Evolutionary conservation across 2,888 invertebrate genomes (phyloP).

Genomic region (Opisthograptis luteolata): DNA sequence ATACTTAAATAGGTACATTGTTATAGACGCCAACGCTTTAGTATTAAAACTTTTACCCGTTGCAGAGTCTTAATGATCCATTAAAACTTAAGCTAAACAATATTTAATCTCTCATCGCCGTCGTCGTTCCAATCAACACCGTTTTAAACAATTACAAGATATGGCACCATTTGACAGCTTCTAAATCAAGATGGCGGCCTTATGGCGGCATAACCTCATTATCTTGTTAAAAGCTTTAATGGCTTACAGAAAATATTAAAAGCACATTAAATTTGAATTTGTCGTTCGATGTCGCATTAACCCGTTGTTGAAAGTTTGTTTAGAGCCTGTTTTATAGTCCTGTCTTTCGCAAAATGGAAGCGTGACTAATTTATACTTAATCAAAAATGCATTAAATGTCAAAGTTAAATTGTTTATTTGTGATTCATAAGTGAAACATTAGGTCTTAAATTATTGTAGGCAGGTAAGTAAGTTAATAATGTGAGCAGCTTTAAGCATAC

Average conservation of each 20-base stretch:
- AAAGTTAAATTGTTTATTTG: too few relatives aligned
- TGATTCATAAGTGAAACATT: too few relatives aligned
- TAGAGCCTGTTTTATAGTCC: conserved; percentile 25
- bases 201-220: conserved; percentile 61
- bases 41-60: conserved; percentile 2
- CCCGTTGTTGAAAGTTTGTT: conserved; percentile 25
- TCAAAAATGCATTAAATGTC: too few relatives aligned
- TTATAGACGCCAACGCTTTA: background rate
- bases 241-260: conserved; percentile 65
- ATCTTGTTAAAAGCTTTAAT: conserved; percentile 37
- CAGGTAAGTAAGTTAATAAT: too few relatives aligned
- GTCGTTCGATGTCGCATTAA: conserved; percentile 55
- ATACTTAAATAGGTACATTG: too few relatives aligned
- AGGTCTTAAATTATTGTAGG: too few relatives aligned
- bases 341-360: conserved; percentile 9
- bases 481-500: too few relatives aligned
- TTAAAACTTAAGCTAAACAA: conserved; percentile 15
- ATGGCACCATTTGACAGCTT: conserved; percentile 18
- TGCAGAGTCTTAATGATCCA: conserved; percentile 2
- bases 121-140: conserved; percentile 20
- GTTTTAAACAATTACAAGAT: conserved; percentile 24
- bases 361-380: too few relatives aligned
- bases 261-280: conserved; percentile 61
- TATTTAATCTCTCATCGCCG: conserved; percentile 8
- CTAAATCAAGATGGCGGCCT: conserved; percentile 59